Conservation (phyloP, 1,140 invertebrate genomes). For the Zaprionus vittiger region DNA sequence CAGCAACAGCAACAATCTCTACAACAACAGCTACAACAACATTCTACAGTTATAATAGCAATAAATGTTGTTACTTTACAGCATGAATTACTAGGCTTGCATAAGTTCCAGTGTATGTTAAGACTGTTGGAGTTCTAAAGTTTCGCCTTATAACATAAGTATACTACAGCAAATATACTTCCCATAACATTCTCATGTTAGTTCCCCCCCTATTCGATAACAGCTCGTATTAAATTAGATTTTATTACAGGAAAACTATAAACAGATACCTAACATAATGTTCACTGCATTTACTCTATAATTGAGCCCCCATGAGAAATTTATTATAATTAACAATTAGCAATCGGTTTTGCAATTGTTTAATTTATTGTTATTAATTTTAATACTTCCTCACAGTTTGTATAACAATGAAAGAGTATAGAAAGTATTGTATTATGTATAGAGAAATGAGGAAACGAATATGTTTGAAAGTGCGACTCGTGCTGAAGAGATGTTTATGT, state of each 20-base stretch:
- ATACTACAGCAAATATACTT: background rate
- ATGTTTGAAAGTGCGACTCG: no score
- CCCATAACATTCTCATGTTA: background rate
- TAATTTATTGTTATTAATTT: constrained; percentile 1
- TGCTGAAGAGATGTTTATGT: no score
- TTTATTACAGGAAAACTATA: background rate
- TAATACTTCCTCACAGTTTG: background rate
- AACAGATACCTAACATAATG: constrained; percentile 10
- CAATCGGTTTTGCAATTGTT: background rate
- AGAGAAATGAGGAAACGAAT: background rate
- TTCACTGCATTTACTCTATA: background rate
- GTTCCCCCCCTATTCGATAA: background rate
- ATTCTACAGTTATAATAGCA: constrained; percentile 38
- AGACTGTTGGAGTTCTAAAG: background rate
- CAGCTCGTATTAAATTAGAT: constrained; percentile 7
- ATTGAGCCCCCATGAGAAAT: background rate
- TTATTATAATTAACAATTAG: background rate
- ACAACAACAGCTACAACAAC: constrained; percentile 36
- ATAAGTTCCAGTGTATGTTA: constrained; percentile 40
- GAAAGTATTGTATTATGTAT: background rate
- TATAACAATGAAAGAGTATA: background rate
- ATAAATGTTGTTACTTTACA: constrained; percentile 45
- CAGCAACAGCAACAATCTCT: constrained; percentile 26
- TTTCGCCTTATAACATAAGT: constrained; percentile 4
- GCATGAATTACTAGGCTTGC: constrained; percentile 42